Evolutionary conservation across 1,140 invertebrate genomes (phyloP).

Genomic region (Lineus longissimus): DNA sequence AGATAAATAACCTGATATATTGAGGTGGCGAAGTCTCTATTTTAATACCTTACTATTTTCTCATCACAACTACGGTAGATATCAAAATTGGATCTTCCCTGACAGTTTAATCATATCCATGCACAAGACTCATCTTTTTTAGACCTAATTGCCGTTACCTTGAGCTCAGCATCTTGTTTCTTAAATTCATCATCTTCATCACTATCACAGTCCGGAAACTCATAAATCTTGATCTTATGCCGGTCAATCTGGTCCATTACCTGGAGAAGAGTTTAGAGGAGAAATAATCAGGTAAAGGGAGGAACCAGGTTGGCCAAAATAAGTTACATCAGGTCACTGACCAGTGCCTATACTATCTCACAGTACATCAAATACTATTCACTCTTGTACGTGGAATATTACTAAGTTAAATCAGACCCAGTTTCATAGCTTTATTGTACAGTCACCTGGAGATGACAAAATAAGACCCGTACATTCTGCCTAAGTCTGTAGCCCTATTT

Average conservation of each 20-base stretch:
- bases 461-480: too few species aligned
- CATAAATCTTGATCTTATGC: conserved; percentile 49
- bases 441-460: too few species aligned
- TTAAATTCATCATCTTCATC: conserved; percentile 56
- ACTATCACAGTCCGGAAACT: conserved; percentile 54
- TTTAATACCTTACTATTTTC: too few species aligned
- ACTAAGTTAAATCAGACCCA: too few species aligned
- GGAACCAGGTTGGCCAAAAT: neutral
- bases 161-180: conserved; percentile 46
- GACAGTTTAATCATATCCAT: neutral
- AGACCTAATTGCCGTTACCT: conserved; percentile 64
- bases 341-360: neutral
- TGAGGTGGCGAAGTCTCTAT: too few species aligned
- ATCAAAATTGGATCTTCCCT: too few species aligned
- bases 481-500: too few species aligned
- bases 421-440: too few species aligned
- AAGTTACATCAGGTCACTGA: neutral
- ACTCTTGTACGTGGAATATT: neutral
- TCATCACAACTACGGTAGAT: too few species aligned
- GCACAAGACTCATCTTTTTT: conserved; percentile 13
- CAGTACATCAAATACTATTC: neutral
- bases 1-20: too few species aligned
- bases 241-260: conserved; percentile 46
- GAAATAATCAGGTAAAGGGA: neutral
- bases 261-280: conserved; percentile 23